phyloP scores from a whole-genome alignment of 1,140 invertebrate genomes.

The Diachasma alloeum region DNA sequence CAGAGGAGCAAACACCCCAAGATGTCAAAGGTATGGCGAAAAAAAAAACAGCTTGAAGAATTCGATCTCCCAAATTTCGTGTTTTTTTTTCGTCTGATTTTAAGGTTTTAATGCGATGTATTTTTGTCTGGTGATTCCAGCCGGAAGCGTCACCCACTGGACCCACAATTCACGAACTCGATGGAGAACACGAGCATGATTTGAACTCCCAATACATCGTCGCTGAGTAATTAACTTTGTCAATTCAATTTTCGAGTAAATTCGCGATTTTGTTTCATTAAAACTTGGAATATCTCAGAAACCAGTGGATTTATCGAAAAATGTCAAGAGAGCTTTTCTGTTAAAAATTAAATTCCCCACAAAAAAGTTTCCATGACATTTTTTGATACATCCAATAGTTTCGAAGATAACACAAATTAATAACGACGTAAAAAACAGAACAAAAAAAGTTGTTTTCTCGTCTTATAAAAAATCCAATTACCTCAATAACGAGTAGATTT shows the following conservation, averaged over 20 bases:
- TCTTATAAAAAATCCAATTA: no score
- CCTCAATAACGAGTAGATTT: no score
- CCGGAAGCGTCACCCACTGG: constrained; percentile 51
- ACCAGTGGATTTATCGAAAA: background rate
- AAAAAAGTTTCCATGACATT: no score
- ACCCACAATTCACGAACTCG: constrained; percentile 60
- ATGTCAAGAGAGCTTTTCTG: background rate
- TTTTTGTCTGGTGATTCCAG: constrained; percentile 31
- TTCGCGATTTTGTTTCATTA: constrained; percentile 1
- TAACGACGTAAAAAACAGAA: no score
- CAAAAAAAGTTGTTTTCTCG: no score
- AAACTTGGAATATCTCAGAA: no score
- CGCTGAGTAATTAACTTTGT: constrained; percentile 51
- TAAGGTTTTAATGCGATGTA: background rate
- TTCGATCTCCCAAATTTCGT: background rate
- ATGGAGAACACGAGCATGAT: constrained; percentile 43
- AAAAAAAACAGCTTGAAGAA: constrained; percentile 16
- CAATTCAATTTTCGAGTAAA: background rate
- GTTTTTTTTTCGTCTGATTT: no score
- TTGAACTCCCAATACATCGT: constrained; percentile 54
- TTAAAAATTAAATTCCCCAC: no score
- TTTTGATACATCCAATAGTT: no score
- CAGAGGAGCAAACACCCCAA: constrained; percentile 62
- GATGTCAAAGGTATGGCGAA: constrained; percentile 49
- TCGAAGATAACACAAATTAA: no score